Conservation (phyloP, 1,140 invertebrate species). For the Himalopsyche phryganea region DNA sequence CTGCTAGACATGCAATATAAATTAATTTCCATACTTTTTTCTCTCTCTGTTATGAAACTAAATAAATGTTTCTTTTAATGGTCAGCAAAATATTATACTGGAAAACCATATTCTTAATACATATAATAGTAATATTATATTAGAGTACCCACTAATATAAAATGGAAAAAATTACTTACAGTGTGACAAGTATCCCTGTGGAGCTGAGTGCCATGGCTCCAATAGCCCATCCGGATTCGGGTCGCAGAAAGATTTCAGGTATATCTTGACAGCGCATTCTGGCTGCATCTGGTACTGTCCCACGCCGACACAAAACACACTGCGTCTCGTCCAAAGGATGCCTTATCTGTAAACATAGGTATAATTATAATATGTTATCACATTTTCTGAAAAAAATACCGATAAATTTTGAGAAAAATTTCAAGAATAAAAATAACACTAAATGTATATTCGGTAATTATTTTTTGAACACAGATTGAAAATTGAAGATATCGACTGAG, state of each 20-base stretch:
- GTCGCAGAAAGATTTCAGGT: constrained; percentile 78
- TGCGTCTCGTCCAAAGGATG: constrained; percentile 75
- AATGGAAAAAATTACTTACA: constrained; percentile 58
- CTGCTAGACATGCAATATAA: no score
- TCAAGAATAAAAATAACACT: background rate
- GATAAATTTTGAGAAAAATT: background rate
- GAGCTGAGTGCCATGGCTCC: constrained; percentile 81
- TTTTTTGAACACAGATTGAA: no score
- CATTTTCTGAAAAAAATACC: background rate
- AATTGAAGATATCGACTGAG: no score
- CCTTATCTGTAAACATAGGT: constrained; percentile 59
- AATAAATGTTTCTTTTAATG: no score
- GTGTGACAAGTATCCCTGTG: constrained; percentile 73
- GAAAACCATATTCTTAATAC: no score
- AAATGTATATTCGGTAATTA: background rate
- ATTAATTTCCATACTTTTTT: no score
- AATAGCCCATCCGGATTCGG: constrained; percentile 82
- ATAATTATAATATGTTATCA: background rate
- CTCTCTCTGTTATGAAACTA: no score
- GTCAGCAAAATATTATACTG: no score
- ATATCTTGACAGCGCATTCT: constrained; percentile 75
- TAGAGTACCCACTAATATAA: no score
- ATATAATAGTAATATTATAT: no score
- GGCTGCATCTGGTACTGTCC: constrained; percentile 73
- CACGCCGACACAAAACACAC: constrained; percentile 77